These are phyloP conservation scores for Staurois parvus DNA, from an alignment of 2,797 vertebrate species.

Conservation along the genomic window DNA sequence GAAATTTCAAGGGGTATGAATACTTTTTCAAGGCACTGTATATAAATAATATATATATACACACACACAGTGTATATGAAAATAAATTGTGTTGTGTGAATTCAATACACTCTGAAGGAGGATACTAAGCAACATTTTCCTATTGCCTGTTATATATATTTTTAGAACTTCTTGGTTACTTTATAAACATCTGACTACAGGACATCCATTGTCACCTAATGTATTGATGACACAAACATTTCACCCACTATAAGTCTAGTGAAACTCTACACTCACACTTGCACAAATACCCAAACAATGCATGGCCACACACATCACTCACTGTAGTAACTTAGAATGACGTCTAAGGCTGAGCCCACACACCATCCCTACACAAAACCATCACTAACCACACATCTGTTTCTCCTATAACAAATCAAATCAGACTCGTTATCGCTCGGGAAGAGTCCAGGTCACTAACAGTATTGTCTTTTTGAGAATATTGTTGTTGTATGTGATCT, in stretches of 20 bases:
- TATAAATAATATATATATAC: too few species aligned
- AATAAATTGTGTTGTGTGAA: too few species aligned
- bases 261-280: slow-evolving; percentile 1
- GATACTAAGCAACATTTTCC: neutral
- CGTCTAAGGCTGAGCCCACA: neutral
- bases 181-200: neutral
- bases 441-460: too few species aligned
- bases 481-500: too few species aligned
- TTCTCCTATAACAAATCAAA: neutral
- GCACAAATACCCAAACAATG: neutral
- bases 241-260: neutral
- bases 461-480: too few species aligned
- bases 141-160: neutral
- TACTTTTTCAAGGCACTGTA: too few species aligned
- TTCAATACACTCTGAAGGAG: neutral
- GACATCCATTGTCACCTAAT: slow-evolving; percentile 10
- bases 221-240: neutral
- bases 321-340: neutral
- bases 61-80: too few species aligned
- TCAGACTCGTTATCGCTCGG: neutral
- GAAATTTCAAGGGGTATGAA: too few species aligned
- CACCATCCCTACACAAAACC: neutral
- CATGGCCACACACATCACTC: slow-evolving; percentile 16
- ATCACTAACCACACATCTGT: neutral
- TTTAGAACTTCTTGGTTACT: neutral